phyloP scores from a whole-genome alignment of 2,888 invertebrate genomes.

The Pristionchus japonicus region DNA sequence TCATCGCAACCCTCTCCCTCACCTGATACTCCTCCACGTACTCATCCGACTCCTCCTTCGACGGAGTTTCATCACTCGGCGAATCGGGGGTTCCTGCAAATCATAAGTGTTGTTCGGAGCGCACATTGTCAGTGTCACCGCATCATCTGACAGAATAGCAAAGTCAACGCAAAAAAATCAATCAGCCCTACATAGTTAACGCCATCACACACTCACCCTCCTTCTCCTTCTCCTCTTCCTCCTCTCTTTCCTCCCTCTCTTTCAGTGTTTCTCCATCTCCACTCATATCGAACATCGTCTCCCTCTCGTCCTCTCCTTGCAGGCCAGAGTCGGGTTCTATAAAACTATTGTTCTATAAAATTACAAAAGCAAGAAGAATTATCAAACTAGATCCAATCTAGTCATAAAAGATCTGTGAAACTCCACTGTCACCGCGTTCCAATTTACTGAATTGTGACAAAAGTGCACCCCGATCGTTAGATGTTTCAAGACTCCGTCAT shows the following conservation, averaged over 20 bases:
- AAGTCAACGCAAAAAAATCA: too few relatives aligned
- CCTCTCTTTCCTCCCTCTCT: neutral
- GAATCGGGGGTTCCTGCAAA: neutral
- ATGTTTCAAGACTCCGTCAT: too few relatives aligned
- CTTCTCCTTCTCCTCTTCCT: slow-evolving; percentile 31
- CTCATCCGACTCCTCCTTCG: neutral
- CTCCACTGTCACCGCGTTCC: too few relatives aligned
- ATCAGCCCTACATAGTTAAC: too few relatives aligned
- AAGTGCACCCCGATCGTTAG: too few relatives aligned
- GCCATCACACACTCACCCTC: too few relatives aligned
- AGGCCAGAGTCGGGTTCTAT: neutral
- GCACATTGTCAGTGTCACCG: too few relatives aligned
- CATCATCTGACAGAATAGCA: too few relatives aligned
- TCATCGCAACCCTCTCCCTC: neutral
- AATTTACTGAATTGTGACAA: too few relatives aligned
- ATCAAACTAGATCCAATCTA: too few relatives aligned
- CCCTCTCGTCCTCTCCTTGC: neutral
- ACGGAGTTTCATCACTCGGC: neutral
- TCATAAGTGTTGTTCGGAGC: neutral
- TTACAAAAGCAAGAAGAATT: too few relatives aligned
- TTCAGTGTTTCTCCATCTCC: neutral
- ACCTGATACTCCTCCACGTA: slow-evolving; percentile 8
- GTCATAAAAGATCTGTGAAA: too few relatives aligned
- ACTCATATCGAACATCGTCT: slow-evolving; percentile 17
- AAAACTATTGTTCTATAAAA: neutral